These are phyloP conservation scores for Entomobrya multifasciata DNA, from an alignment of 2,888 invertebrate genomes.

Conservation along the genomic window DNA sequence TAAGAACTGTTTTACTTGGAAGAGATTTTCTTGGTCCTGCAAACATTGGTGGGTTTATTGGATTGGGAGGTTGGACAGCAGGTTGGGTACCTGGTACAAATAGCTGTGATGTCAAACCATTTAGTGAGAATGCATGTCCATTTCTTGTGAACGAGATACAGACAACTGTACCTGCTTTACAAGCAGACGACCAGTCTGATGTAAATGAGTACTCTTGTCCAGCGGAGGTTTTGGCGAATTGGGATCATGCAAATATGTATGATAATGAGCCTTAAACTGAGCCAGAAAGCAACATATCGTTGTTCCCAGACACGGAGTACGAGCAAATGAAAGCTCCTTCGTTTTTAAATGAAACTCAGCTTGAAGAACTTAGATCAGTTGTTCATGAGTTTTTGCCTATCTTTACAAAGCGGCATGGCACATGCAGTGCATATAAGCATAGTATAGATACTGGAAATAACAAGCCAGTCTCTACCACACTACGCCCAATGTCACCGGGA, in stretches of 20 bases:
- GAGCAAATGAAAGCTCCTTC: constrained; percentile 17
- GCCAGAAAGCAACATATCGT: too few species aligned
- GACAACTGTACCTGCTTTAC: too few species aligned
- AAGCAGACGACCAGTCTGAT: neutral
- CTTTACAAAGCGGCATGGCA: constrained; percentile 56
- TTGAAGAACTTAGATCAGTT: neutral
- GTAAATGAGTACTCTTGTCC: neutral
- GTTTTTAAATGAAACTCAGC: too few species aligned
- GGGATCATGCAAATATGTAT: neutral
- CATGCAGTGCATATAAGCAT: constrained; percentile 25
- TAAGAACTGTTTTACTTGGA: neutral
- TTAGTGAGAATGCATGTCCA: neutral
- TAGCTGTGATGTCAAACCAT: neutral
- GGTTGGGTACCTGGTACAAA: neutral
- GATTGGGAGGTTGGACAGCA: constrained; percentile 8
- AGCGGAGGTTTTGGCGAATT: neutral
- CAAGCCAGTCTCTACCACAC: constrained; percentile 49
- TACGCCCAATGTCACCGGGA: constrained; percentile 55
- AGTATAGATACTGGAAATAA: constrained; percentile 62
- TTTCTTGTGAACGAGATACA: too few species aligned
- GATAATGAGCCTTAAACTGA: too few species aligned
- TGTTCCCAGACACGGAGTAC: too few species aligned
- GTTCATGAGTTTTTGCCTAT: constrained; percentile 7
- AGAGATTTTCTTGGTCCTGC: constrained; percentile 23
- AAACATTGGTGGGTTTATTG: neutral